These are phyloP conservation scores for Orycteropus afer DNA, from an alignment of 2,113 vertebrate species.

Conservation along the genomic window DNA sequence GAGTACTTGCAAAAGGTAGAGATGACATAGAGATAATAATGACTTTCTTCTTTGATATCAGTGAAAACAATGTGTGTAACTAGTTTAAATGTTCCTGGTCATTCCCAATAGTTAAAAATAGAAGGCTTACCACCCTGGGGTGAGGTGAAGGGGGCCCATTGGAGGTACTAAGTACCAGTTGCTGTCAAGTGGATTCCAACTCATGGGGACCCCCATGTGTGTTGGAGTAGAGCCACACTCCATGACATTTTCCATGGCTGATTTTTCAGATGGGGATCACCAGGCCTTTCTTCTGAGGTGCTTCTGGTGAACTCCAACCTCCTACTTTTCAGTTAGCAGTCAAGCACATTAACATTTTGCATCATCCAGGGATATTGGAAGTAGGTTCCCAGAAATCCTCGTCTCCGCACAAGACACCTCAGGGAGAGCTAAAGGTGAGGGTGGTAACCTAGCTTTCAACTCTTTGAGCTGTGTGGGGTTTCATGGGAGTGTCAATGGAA, in stretches of 20 bases:
- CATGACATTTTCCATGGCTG: neutral
- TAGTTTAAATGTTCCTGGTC: neutral
- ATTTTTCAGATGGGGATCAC: neutral
- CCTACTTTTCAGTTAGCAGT: neutral
- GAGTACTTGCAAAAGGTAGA: rapidly evolving
- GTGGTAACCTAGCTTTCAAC: neutral
- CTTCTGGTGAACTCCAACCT: neutral
- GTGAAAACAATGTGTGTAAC: neutral
- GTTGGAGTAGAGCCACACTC: neutral
- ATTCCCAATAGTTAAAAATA: neutral
- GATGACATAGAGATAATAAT: neutral
- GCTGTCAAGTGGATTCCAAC: neutral
- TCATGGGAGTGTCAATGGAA: neutral
- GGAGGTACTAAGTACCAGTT: neutral
- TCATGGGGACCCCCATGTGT: neutral
- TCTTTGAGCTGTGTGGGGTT: neutral
- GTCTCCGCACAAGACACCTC: neutral
- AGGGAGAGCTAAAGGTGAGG: neutral
- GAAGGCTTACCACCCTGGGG: neutral
- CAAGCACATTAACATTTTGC: neutral
- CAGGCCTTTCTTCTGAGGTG: neutral
- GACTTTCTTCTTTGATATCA: neutral
- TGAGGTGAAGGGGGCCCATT: neutral
- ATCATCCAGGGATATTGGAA: neutral
- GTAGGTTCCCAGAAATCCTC: neutral